A percentile compares a stretch with the other conserved stretches of the same genome.
These are phyloP conservation scores for Epirrhoe tristata DNA, from an alignment of 2,888 invertebrate genomes.

Conservation along the genomic window DNA sequence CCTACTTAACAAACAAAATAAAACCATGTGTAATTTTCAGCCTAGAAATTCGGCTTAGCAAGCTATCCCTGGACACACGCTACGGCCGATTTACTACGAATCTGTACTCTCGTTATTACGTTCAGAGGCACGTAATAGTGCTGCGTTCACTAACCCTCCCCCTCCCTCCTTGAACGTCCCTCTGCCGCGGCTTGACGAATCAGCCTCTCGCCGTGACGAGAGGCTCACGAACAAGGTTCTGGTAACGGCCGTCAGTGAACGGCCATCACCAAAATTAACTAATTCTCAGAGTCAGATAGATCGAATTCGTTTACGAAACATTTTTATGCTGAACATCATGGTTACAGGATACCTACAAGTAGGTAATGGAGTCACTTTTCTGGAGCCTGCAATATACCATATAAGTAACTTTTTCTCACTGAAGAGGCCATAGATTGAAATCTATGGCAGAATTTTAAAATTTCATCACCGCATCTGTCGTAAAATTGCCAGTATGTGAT, in stretches of 20 bases:
- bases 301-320: background rate
- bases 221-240: constrained; percentile 43
- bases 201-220: constrained; percentile 64
- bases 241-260: background rate
- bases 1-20: no score
- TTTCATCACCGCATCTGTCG: no score
- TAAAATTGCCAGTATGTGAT: no score
- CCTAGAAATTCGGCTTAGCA: constrained; percentile 44
- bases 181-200: constrained; percentile 65
- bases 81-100: constrained; percentile 73
- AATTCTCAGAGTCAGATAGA: background rate
- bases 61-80: constrained; percentile 59
- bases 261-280: background rate
- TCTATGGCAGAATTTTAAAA: no score
- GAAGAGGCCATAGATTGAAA: no score
- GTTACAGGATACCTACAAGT: no score
- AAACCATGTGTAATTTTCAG: no score
- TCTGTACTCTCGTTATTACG: constrained; percentile 71
- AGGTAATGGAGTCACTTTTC: no score
- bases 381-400: no score
- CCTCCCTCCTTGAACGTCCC: constrained; percentile 27
- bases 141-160: constrained; percentile 63
- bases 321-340: no score
- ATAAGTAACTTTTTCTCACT: no score
- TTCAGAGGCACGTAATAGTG: constrained; percentile 69